phyloP scores from a whole-genome alignment of 2,888 invertebrate species.

The Mesorhabditis spiculigera region DNA sequence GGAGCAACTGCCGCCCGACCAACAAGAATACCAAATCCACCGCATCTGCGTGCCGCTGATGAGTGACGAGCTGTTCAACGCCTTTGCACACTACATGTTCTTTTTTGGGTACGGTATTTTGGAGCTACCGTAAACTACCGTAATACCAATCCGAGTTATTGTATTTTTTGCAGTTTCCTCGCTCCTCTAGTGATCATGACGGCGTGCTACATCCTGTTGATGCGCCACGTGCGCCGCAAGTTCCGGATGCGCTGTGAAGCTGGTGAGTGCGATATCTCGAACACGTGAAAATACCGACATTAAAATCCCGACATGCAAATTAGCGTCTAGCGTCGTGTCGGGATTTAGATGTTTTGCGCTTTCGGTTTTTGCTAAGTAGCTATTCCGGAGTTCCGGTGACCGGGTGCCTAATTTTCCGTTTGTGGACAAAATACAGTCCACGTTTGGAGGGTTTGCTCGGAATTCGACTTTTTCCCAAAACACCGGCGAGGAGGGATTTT shows the following conservation, averaged over 20 bases:
- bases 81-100: conserved; percentile 45
- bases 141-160: background rate
- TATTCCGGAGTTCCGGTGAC: too few species aligned
- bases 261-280: background rate
- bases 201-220: conserved; percentile 43
- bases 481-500: too few species aligned
- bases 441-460: too few species aligned
- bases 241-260: conserved; percentile 27
- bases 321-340: background rate
- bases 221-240: conserved; percentile 44
- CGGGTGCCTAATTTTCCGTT: too few species aligned
- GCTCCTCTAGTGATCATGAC: conserved; percentile 47
- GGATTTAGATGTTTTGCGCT: too few species aligned
- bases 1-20: background rate
- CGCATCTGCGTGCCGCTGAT: conserved; percentile 27
- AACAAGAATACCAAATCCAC: conserved; percentile 1
- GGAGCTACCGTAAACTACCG: background rate
- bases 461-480: too few species aligned
- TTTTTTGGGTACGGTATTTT: conserved; percentile 21
- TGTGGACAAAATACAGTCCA: too few species aligned
- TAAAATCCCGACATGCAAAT: too few species aligned
- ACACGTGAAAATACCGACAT: background rate
- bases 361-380: too few species aligned
- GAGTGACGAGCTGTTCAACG: conserved; percentile 27
- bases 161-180: conserved; percentile 18